Evolutionary conservation across 2,113 vertebrate genomes (phyloP).

Genomic region (Corvus cornix): DNA sequence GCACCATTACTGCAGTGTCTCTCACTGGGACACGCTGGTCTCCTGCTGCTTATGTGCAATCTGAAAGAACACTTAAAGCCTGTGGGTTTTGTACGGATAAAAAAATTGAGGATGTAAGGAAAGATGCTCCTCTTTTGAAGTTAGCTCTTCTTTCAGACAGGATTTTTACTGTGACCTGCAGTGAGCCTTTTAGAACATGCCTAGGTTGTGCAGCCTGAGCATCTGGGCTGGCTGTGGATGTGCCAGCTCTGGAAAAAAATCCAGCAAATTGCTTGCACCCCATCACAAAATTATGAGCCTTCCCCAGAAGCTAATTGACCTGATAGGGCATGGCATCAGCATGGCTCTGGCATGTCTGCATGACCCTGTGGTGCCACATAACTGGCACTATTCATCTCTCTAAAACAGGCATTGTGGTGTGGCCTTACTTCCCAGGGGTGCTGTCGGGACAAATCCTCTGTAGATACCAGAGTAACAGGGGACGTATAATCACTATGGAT

Average conservation of each 20-base stretch:
- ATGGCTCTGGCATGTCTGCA: neutral
- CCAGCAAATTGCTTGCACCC: neutral
- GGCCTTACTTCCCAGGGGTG: neutral
- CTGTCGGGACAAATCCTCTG: neutral
- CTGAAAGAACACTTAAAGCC: neutral
- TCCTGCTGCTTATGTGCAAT: neutral
- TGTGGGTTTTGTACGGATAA: neutral
- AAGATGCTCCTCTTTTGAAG: neutral
- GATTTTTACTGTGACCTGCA: neutral
- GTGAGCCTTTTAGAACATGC: neutral
- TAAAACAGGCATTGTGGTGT: neutral
- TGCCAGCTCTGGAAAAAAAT: neutral
- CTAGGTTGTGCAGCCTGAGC: neutral
- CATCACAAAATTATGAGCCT: neutral
- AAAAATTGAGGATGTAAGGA: neutral
- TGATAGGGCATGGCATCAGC: neutral
- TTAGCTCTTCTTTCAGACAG: neutral
- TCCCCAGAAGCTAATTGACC: neutral
- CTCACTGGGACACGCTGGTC: rapidly evolving
- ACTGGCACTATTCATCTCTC: neutral
- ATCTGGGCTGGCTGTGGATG: neutral
- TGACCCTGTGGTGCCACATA: neutral
- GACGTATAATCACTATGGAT: neutral
- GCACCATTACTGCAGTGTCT: neutral
- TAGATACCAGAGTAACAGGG: neutral